Base-by-base conservation (phyloP, 2,888 invertebrate genomes). In the Cryptus viduatorius region DNA sequence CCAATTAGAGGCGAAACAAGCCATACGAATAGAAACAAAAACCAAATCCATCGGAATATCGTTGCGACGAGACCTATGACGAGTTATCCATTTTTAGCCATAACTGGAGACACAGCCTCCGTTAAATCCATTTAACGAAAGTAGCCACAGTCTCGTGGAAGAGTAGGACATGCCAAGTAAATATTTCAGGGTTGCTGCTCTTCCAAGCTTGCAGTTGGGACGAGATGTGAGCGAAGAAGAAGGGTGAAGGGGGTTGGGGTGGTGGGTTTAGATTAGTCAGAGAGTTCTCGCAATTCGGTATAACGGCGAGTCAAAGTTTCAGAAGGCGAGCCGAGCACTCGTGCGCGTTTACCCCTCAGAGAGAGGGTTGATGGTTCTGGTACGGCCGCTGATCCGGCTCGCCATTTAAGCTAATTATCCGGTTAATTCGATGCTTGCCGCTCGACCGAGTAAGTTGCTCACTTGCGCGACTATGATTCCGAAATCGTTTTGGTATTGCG, bases 391-490 rank as follows among this genome's bases (percentile, higher is more conserved):
- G 82, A 84, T 84, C 71, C 84, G 24, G 82, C 72, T 79, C 76
- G 85, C 82, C 79, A 68, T 85, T 85, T 85, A 82, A 82, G 85
- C 82, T 85, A 85, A 85, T 85, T 85, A 85, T 82, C 76, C 85
- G 85, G 79, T 85, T 85, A 82, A 82, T 79, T 85, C 85, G 82
- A 85, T 76, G 82, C 85, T 79, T 82, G 82, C 82, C 82, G 76
- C 59, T 85, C 76, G 82, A 82, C 69, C 75, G 48, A 44, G 68
- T 69, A 8, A 29, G 37, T 65, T 44, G 56, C 44, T 59, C 65
- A 31, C 79, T 73, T 16, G 56, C 56, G 24, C 72, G 64, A 80
- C 59, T 69, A 53, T 64, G 37, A 19, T 61, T 8, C 48, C 48
- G 19, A 48, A 82, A 85, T 79, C 79, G 69, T 61, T 82, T 37